A percentile compares a stretch with the other conserved stretches of the same genome.
Evolutionary conservation across 2,888 invertebrate species (phyloP).

Genomic region (Xestia xanthographa): DNA sequence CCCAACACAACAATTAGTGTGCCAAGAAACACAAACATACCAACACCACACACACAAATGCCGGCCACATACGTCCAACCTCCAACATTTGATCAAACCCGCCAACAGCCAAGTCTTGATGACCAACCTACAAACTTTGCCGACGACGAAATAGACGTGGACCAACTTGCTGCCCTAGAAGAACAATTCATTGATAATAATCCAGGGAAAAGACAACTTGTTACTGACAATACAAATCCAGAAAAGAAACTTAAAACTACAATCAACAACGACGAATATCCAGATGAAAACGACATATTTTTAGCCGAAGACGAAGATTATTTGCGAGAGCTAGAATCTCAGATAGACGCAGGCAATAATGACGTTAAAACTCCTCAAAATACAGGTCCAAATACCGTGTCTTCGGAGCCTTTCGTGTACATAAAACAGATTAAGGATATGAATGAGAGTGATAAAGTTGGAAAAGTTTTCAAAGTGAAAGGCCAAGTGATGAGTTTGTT

Average conservation of each 20-base stretch:
- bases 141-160: conserved; percentile 83
- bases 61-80: conserved; percentile 63
- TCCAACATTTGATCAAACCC: conserved; percentile 50
- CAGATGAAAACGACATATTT: conserved; percentile 78
- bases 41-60: conserved; percentile 73
- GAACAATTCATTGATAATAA: conserved; percentile 74
- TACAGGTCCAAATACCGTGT: conserved; percentile 67
- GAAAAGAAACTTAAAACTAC: conserved; percentile 79
- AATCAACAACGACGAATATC: conserved; percentile 76
- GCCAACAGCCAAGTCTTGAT: conserved; percentile 66
- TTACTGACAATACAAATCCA: conserved; percentile 68
- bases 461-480: conserved; percentile 89
- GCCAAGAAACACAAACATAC: conserved; percentile 75
- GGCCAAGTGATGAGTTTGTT: conserved; percentile 90
- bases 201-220: conserved; percentile 73
- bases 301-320: conserved; percentile 82
- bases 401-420: conserved; percentile 84
- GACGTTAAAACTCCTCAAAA: conserved; percentile 39
- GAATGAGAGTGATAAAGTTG: conserved; percentile 74
- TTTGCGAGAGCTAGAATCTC: conserved; percentile 79
- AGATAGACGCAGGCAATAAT: conserved; percentile 73
- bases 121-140: conserved; percentile 75
- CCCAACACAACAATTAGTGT: conserved; percentile 69
- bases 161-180: conserved; percentile 82
- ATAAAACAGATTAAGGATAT: conserved; percentile 86